Evolutionary conservation across 1,140 invertebrate genomes (phyloP).

Genomic region (Ostrea edulis): DNA sequence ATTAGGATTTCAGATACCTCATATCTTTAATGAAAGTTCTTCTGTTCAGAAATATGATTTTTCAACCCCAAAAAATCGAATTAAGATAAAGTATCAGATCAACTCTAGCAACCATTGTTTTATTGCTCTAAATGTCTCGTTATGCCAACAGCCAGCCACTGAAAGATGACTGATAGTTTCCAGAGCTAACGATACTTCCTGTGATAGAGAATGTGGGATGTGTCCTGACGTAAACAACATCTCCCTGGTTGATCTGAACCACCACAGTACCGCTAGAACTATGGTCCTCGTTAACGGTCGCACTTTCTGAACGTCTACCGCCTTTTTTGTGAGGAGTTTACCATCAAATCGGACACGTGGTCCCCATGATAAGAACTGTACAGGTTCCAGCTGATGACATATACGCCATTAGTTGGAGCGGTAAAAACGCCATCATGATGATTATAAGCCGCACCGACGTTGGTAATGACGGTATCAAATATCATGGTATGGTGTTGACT

Average conservation of each 20-base stretch:
- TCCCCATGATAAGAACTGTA: neutral
- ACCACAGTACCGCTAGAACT: neutral
- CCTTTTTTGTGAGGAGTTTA: neutral
- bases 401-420: constrained; percentile 7
- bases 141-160: neutral
- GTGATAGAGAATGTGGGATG: neutral
- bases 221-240: neutral
- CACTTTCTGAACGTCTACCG: neutral
- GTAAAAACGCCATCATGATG: neutral
- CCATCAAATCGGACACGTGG: neutral
- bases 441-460: neutral
- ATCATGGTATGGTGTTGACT: neutral
- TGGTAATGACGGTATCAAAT: constrained; percentile 17
- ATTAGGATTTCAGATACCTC: too few relatives aligned
- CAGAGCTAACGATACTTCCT: neutral
- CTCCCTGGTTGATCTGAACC: neutral
- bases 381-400: neutral
- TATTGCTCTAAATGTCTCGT: too few relatives aligned
- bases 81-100: too few relatives aligned
- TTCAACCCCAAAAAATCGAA: too few relatives aligned
- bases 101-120: too few relatives aligned
- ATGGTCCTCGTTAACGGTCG: neutral
- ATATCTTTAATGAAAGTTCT: too few relatives aligned
- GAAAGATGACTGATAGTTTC: neutral
- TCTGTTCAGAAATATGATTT: too few relatives aligned